Conservation (phyloP, 2,113 vertebrate genomes). For the Gulo gulo region DNA sequence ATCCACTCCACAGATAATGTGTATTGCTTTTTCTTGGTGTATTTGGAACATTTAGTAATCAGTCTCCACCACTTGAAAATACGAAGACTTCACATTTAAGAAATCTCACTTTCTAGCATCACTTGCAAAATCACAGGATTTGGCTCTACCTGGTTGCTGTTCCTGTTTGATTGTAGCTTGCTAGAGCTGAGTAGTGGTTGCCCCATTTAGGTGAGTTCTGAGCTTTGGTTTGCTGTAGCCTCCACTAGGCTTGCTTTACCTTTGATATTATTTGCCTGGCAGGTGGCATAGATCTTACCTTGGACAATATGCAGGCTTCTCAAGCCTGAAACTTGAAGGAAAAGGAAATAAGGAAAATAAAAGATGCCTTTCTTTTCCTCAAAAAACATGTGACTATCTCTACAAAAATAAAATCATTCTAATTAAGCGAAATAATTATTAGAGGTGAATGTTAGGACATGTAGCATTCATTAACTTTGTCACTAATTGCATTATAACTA, state of each 20-base stretch:
- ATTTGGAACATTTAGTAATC: constrained; percentile 7
- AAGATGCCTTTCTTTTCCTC: neutral
- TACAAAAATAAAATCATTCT: constrained; percentile 21
- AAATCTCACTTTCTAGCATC: neutral
- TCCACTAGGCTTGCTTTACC: neutral
- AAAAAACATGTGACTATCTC: neutral
- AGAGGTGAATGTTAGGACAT: constrained; percentile 16
- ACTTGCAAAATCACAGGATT: neutral
- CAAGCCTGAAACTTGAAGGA: neutral
- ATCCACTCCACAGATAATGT: neutral
- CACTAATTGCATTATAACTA: constrained; percentile 4
- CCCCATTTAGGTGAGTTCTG: neutral
- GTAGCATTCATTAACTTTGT: constrained; percentile 29
- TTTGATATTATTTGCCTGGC: neutral
- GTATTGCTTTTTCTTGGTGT: neutral
- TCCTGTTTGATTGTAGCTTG: constrained; percentile 3
- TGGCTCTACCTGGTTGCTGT: neutral
- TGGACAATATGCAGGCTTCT: neutral
- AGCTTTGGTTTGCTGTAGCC: neutral
- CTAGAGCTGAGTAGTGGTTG: neutral
- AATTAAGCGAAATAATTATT: constrained; percentile 38
- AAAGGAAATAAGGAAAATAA: constrained; percentile 12
- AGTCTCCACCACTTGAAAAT: constrained; percentile 10
- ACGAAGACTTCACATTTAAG: neutral
- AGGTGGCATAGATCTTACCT: neutral